Percentiles rank a stretch among this genome's conserved stretches.
phyloP scores from a whole-genome alignment of 2,888 invertebrate genomes.

The Nomada hirtipes region DNA sequence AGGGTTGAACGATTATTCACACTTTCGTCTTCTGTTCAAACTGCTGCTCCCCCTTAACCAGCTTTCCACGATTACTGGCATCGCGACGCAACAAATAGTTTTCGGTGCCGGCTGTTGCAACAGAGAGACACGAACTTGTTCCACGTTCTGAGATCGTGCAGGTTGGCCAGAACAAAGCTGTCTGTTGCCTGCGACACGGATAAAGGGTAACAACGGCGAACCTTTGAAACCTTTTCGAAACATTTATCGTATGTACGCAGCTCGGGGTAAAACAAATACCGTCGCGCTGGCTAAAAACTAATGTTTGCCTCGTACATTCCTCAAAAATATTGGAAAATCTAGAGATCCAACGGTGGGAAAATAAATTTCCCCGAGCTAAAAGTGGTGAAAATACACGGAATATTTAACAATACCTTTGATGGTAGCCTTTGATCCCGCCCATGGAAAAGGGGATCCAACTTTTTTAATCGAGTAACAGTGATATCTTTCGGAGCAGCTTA shows the following conservation, averaged over 20 bases:
- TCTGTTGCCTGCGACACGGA: constrained; percentile 46
- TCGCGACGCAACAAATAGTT: constrained; percentile 73
- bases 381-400: constrained; percentile 10
- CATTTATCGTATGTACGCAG: constrained; percentile 23
- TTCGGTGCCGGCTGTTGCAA: constrained; percentile 66
- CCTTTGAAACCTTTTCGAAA: constrained; percentile 34
- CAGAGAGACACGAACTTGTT: constrained; percentile 64
- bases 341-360: neutral
- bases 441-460: constrained; percentile 5
- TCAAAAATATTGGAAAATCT: neutral
- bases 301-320: neutral
- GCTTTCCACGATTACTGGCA: constrained; percentile 55
- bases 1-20: constrained; percentile 38
- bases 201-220: constrained; percentile 32
- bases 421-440: constrained; percentile 4
- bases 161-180: constrained; percentile 54
- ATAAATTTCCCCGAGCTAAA: constrained; percentile 16
- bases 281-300: neutral
- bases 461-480: neutral
- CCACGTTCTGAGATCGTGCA: constrained; percentile 51
- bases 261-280: neutral
- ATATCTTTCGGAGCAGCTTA: neutral
- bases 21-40: constrained; percentile 38
- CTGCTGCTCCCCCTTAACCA: constrained; percentile 44
- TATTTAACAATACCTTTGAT: constrained; percentile 19